Evolutionary conservation across 2,888 invertebrate genomes (phyloP), one percentile per base, ranked within the genome.

Genomic region (Napeogenes inachia): DNA sequence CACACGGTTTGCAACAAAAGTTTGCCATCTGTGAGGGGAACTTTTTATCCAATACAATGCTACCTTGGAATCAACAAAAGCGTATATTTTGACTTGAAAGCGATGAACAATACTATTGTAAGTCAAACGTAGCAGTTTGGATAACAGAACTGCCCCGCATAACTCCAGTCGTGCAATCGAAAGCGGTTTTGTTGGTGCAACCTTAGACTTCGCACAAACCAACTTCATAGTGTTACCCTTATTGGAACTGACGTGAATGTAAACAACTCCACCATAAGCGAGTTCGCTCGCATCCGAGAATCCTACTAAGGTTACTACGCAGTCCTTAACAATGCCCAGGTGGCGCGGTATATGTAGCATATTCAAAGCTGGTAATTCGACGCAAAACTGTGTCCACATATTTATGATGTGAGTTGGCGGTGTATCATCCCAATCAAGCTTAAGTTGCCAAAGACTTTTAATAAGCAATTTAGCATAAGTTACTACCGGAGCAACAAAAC

Each of bases 201-300:
- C 21, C 21, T 21, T 21, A 21, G 21, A 21, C 21, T 21, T 21
- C 21, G 21, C 21, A 21, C 21, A 21, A 21, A 21, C 21, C 38
- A 38, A 38, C 38, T 8, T 38, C 8, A 38, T 38, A 38, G 38
- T 38, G 38, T 21, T 21, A 21, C 45, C 50, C n/a, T 13, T 30
- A 8, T 35, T 47, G 30, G 38, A 50, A 12, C 45, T 54, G 6
- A 61, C 54, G 30, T 65, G 59, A 45, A 59, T 21, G 33, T 65
- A 65, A 4, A 68, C 63, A 0, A 64, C 59, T 8, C 38, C 3
- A 38, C 38, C 38, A 38, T 38, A 38, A 2, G 38, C 38, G 38
- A 6, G 8, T 38, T 68, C 66, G 45, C 63, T 63, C 10, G 66
- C 65, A 46, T 68, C 68, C 8, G 62, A 60, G 38, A 65, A 65